phyloP scores from a whole-genome alignment of 2,113 vertebrate species.

The Peromyscus polionotus region DNA sequence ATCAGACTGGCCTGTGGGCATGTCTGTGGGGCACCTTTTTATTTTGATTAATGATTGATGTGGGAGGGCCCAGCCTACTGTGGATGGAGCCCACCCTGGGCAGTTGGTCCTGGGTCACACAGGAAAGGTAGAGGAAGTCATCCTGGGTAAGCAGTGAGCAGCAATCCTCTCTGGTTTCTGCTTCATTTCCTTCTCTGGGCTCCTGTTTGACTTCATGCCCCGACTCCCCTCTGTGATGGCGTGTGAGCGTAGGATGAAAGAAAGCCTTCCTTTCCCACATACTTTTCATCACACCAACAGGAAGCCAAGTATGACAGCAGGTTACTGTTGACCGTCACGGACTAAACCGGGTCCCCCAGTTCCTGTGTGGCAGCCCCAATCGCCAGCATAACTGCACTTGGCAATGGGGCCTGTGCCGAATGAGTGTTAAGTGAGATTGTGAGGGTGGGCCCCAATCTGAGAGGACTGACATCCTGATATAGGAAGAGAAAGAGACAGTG shows the following conservation, averaged over 20 bases:
- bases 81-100: background rate
- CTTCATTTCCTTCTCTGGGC: background rate
- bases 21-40: background rate
- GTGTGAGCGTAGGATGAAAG: background rate
- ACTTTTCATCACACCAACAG: background rate
- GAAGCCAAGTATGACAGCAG: background rate
- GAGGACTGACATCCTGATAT: background rate
- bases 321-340: background rate
- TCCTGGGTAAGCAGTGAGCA: background rate
- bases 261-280: background rate
- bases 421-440: background rate
- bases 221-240: background rate
- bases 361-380: background rate
- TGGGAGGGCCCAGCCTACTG: background rate
- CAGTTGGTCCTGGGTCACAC: background rate
- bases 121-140: background rate
- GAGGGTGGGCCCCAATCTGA: background rate
- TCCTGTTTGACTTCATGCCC: background rate
- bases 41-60: background rate
- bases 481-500: background rate
- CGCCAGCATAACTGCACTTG: background rate
- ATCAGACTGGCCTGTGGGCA: background rate
- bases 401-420: background rate
- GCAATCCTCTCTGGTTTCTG: background rate
- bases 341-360: background rate